Base-by-base conservation (phyloP, 2,113 vertebrate genomes). In the Haliaeetus leucogaster region DNA sequence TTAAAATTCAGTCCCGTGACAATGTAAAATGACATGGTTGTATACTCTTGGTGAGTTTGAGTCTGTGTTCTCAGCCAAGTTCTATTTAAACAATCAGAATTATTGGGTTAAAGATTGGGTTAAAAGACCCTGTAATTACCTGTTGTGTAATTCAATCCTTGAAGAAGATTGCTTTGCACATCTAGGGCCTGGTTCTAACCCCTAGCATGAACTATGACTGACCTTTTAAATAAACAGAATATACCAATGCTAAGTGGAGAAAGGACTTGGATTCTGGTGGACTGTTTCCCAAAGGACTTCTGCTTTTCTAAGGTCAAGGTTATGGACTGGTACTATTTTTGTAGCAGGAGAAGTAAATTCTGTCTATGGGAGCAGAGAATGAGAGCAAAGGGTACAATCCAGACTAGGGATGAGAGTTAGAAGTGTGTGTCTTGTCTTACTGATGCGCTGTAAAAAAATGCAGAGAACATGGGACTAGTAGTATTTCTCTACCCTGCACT, bases 381-480 rank as follows among this genome's bases (percentile, higher is more conserved):
- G 13, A 50, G 25, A 91, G 68, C 13, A 6, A 52, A 74, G 14
- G 20, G 3, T 63, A 13, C 32, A 47, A 16, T 48, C 16, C 15
- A n/a, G 62, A 40, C 13, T 13, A 40, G 32, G 30, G 53, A 22
- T 38, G 38, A 40, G 30, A 42, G 7, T 66, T 56, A 29, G 4
- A 19, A 67, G n/a, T 79, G 43, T 50, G 14, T 55, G 5, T 22
- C 7, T 50, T 50, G 4, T 63, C 9, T 53, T 48, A 34, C 10
- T 61, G 27, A 55, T 16, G 20, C 42, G 5, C 38, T 50, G 26
- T 25, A 8, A 43, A 59, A 55, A 72, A 65, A 26, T 3, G 13
- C 21, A 45, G 29, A 71, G 10, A 40, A 13, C 3, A 1, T 13
- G 5, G 14, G 8, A 70, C 13, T 14, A 47, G 0, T 7, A 42